Percentiles rank a stretch among this genome's conserved stretches.
Conservation (phyloP, 92 coral and sea anemone species). For the Chrysogorgia sp. region DNA sequence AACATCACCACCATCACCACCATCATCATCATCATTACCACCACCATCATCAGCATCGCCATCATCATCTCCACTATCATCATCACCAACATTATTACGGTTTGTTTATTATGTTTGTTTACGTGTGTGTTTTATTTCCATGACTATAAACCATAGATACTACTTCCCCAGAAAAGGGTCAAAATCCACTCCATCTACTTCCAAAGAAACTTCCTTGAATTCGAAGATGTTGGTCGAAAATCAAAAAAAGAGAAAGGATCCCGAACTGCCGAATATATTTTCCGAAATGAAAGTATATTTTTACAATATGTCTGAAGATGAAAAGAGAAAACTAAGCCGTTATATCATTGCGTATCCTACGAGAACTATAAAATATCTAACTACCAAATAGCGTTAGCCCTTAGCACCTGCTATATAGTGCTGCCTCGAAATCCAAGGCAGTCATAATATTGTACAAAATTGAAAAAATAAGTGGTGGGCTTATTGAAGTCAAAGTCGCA, state of each 20-base stretch:
- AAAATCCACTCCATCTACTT: slow-evolving; percentile 19
- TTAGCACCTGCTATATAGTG: too few species aligned
- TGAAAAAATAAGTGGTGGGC: too few species aligned
- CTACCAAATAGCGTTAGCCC: neutral
- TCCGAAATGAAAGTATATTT: slow-evolving; percentile 74
- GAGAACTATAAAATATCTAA: neutral
- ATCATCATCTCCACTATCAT: too few species aligned
- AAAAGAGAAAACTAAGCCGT: slow-evolving; percentile 63
- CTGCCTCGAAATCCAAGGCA: too few species aligned
- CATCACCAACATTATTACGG: too few species aligned
- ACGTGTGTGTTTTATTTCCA: neutral
- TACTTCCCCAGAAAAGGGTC: slow-evolving; percentile 3
- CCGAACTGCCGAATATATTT: slow-evolving; percentile 70
- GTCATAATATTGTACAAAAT: too few species aligned
- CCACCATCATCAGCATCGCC: too few species aligned
- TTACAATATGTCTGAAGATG: slow-evolving; percentile 54
- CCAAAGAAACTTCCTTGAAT: slow-evolving; percentile 1
- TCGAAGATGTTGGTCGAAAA: slow-evolving; percentile 1
- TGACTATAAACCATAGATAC: neutral
- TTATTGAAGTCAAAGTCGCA: too few species aligned
- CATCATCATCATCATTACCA: too few species aligned
- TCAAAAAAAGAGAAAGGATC: neutral
- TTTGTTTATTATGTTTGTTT: too few species aligned
- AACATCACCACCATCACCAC: too few species aligned
- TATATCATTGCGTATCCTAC: slow-evolving; percentile 92